Evolutionary conservation across 2,113 vertebrate genomes (phyloP), one percentile per base, ranked within the genome.

Genomic region (Rostratula benghalensis): DNA sequence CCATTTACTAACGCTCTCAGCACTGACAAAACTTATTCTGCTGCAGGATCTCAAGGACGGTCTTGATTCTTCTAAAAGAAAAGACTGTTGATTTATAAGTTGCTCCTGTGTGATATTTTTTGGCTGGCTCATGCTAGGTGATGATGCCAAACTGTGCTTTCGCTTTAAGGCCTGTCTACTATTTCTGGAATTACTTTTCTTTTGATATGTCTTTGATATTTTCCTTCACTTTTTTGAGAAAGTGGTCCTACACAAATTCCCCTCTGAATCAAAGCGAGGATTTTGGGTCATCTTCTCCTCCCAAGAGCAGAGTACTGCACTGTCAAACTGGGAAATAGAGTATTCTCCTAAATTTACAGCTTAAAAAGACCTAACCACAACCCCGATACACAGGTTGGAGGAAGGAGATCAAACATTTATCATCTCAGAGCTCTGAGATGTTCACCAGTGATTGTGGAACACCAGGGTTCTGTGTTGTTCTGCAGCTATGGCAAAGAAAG

Each of bases 171-270:
- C 63, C 82, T 94, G 92, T 64, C 76, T 89, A 41, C 7, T 2
- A 64, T 78, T 94, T 75, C 48, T 84, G 75, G 25, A 95, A 93
- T 85, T 77, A 28, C 28, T 18, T 90, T 86, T 83, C 56, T 70
- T 88, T 80, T 82, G 22, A 11, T 45, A 28, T 43, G 25, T n/a
- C 30, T 96, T 87, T 81, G 53, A 87, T 28, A 25, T 63, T 87
- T 94, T 9, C 41, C 23, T 90, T 83, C 37, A 61, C 69, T 59
- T 46, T 56, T 91, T 56, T 83, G 45, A 91, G 65, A 87, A 85
- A 81, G 65, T 92, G 69, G 89, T 96, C 70, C 78, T 59, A 28
- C 23, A 94, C 92, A 85, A 88, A 77, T 76, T 83, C 51, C 45
- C 8, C 13, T 33, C 77, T 64, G 33, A 90, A 88, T 64, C 48